Conservation (phyloP, 37 sponge, comb jelly and placozoan genomes). For the Agelas oroides region DNA sequence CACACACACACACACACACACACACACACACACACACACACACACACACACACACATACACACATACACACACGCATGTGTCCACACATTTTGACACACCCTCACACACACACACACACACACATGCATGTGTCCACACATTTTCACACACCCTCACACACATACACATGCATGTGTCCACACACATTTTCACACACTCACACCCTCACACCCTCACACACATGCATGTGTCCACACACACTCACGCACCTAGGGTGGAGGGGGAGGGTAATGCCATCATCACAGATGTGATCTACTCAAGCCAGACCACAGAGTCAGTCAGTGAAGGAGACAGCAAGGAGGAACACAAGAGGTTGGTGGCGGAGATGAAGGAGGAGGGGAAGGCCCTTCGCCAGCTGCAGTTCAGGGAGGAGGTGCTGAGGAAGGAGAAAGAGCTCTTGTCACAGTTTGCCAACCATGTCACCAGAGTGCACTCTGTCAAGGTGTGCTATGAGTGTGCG, state of each 20-base stretch:
- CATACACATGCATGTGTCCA: too few species aligned
- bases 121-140: too few species aligned
- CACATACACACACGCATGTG: too few species aligned
- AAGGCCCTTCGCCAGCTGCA: conserved; percentile 5
- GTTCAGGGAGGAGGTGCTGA: conserved; percentile 37
- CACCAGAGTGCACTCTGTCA: conserved; percentile 15
- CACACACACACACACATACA: too few species aligned
- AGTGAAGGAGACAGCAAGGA: neutral
- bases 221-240: too few species aligned
- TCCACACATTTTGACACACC: too few species aligned
- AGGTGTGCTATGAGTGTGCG: conserved; percentile 18
- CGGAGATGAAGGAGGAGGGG: conserved; percentile 18
- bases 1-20: too few species aligned
- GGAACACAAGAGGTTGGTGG: conserved; percentile 17
- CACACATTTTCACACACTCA: too few species aligned
- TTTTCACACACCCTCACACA: too few species aligned
- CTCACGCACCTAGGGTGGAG: conserved; percentile 32
- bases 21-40: too few species aligned
- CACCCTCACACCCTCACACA: too few species aligned
- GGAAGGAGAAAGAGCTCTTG: conserved; percentile 38
- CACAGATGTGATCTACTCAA: conserved; percentile 51
- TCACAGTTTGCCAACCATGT: conserved; percentile 38
- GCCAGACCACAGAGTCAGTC: neutral
- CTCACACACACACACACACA: too few species aligned
- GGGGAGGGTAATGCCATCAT: conserved; percentile 47